Conservation (phyloP, 2,797 vertebrate species). For the Phaenicophaeus curvirostris region DNA sequence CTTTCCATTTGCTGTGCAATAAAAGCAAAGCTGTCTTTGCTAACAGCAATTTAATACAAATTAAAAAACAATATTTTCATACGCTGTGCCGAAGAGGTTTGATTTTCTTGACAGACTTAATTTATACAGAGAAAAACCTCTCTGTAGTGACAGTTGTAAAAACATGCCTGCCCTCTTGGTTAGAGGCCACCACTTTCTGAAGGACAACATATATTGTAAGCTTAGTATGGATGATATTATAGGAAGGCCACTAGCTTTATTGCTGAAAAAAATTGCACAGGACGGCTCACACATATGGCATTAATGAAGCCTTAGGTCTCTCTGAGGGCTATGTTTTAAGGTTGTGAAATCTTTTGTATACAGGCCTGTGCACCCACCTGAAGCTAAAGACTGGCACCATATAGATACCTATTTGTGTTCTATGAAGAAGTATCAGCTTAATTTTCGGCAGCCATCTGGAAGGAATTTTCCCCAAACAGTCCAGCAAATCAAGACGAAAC, state of each 20-base stretch:
- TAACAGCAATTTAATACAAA: background rate
- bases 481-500: background rate
- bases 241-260: background rate
- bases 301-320: background rate
- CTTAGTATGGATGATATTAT: background rate
- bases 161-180: background rate
- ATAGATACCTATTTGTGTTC: background rate
- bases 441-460: background rate
- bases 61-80: background rate
- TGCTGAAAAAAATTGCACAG: background rate
- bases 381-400: background rate
- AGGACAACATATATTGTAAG: background rate
- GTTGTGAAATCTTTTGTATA: background rate
- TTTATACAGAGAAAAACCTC: background rate
- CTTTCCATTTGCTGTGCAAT: background rate
- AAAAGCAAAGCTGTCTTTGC: slow-evolving; percentile 1
- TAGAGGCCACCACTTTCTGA: background rate
- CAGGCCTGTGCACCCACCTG: background rate
- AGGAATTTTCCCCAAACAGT: background rate
- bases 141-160: background rate
- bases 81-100: background rate
- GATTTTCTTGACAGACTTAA: background rate
- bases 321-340: background rate
- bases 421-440: background rate
- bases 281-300: background rate